Base-by-base conservation (phyloP, 2,888 invertebrate species). In the Anoplius nigerrimus region DNA sequence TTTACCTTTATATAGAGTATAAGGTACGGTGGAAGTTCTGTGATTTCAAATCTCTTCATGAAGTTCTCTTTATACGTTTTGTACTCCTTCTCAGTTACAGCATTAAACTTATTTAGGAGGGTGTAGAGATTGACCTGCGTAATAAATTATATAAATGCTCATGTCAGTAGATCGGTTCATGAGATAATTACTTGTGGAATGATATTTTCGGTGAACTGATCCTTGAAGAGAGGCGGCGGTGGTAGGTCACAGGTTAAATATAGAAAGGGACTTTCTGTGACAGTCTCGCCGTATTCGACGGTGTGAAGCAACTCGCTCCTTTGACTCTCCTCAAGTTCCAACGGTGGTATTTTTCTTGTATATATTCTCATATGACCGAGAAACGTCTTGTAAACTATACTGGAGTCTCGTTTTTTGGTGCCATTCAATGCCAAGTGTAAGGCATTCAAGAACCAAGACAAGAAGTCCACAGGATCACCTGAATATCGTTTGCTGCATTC, bases 61-160 rank as follows among this genome's bases (percentile, higher is more conserved):
- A 97, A 97, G 86, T 98, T 99, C 89, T 99, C 99, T 87, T 99
- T 99, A 89, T 99, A 98, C 0, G 99, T 99, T 90, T 99, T 99
- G 89, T 99, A 99, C 87, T 99, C 99, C 89, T 98, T 99, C 82
- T 99, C 98, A 3, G 93, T 91, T 75, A 95, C 93, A 0, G 98
- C 98, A 89, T 99, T 99, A 89, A 99, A 99, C 89, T 99, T 99
- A 48, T 95, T 94, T 66, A 99, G 90, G 24, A 99, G 90, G 74
- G 96, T 96, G 86, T 97, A 97, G 42, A 99, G 91, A 87, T 98
- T 99, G 0, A 98, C 96, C 94, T 95, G 87, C 34, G 90, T 90
- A 66, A 74, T 18, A 56, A 11, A 66, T 57, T 48, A 69, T 59
- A 0, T 60, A 63, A 72, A 43, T 6, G 5, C 56, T 52, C 20